Conservation (phyloP, 2,113 vertebrate species). For the Nipponia nippon region DNA sequence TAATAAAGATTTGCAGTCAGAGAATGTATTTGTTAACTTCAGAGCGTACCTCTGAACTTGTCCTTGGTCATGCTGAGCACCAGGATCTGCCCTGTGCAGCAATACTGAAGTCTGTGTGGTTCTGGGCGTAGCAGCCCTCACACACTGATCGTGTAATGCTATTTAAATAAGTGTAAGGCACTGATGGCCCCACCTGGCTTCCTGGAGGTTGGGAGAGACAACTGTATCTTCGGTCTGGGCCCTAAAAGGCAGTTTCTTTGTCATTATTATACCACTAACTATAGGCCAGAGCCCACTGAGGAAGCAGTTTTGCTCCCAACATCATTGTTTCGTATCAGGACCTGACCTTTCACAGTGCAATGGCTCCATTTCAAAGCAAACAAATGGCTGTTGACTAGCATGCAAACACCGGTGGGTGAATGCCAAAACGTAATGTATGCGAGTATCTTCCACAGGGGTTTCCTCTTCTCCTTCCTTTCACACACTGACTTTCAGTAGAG, state of each 20-base stretch:
- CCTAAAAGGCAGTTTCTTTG: background rate
- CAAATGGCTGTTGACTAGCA: background rate
- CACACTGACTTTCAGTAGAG: background rate
- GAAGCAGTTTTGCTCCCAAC: background rate
- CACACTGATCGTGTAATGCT: background rate
- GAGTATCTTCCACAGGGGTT: background rate
- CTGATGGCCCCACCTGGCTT: background rate
- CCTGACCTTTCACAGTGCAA: background rate
- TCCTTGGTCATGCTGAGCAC: background rate
- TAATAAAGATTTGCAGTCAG: constrained; percentile 49
- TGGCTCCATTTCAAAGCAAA: background rate
- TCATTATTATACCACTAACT: background rate
- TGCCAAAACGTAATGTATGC: background rate
- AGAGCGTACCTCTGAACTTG: constrained; percentile 16
- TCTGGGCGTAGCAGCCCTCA: background rate
- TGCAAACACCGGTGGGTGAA: background rate
- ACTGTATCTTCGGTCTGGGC: background rate
- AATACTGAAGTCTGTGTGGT: background rate
- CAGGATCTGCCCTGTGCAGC: background rate
- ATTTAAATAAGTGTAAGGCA: background rate
- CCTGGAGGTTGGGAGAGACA: background rate
- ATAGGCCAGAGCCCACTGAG: background rate
- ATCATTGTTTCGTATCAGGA: background rate
- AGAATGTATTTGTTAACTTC: constrained; percentile 39
- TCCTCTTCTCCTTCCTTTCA: background rate